Base-by-base conservation (phyloP, 2,113 vertebrate species). In the Ascaphus truei region DNA sequence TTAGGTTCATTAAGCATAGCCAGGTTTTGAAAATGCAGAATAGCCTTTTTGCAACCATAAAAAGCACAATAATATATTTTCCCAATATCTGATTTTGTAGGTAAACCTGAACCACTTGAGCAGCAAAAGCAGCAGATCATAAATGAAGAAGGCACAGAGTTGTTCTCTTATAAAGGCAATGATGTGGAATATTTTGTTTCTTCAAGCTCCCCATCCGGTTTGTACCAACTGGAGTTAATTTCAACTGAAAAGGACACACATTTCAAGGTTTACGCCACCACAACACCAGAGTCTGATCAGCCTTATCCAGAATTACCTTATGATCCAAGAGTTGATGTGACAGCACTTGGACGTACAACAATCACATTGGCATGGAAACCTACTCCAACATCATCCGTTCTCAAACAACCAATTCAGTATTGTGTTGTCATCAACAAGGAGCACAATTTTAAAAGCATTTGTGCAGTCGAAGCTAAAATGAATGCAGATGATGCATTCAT, bases 391-490 rank as follows among this genome's bases (percentile, higher is more conserved):
- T 89, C 93, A 33, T 90, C 88, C 1, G 58, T 95, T 27, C 85
- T 98, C 84, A 91, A 86, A 39, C 96, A 96, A 72, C 94, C 97
- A 1, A 87, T 96, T 16, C 93, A 94, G 68, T 98, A 99, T 67
- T 99, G 97, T 4, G 92, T 98, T 13, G 95, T 99, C 37, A 88
- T 98, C 83, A 98, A 93, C 83, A 95, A 94, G 45, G 95, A 98
- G 57, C 97, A 99, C 86, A 99, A 99, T 73, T 98, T 99, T 80
- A 99, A 99, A 82, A 99, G 97, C 59, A 90, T 99, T 63, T 99
- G 97, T 2, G 97, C 94, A 0, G 96, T 92, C 0, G 96, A 98
- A 73, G 93, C 95, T 9, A 97, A 95, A 76, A 84, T 96, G 72
- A 88, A 78, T 57, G 73, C 73, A 0, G 96, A 98, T 0, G 96